These are phyloP conservation scores for Ceriagrion tenellum DNA, from an alignment of 2,888 invertebrate genomes.

Conservation along the genomic window DNA sequence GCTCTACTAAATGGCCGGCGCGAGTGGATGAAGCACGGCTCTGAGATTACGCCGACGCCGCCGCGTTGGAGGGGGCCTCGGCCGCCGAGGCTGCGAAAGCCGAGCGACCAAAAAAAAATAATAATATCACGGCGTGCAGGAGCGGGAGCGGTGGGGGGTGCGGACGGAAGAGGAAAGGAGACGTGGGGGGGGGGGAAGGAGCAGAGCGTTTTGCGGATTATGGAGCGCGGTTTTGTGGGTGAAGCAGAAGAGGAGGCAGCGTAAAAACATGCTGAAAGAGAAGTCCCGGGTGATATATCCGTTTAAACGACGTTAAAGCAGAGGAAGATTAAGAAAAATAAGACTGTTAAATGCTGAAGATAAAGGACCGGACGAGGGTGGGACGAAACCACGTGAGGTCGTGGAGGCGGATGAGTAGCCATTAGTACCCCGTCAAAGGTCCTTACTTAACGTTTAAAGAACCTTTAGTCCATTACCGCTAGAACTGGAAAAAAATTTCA, in stretches of 20 bases:
- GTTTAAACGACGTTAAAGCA: background rate
- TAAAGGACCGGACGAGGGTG: background rate
- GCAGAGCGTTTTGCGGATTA: background rate
- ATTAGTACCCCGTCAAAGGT: background rate
- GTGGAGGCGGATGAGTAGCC: background rate
- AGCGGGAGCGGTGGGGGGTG: background rate
- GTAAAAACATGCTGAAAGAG: background rate
- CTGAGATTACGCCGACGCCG: background rate
- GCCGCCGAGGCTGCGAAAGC: background rate
- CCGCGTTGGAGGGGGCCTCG: background rate
- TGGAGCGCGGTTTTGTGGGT: background rate
- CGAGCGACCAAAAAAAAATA: background rate
- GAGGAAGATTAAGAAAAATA: background rate
- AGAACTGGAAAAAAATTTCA: too few species aligned
- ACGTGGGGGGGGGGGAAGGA: background rate
- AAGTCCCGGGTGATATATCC: background rate
- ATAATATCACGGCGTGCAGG: background rate
- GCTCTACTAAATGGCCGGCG: background rate
- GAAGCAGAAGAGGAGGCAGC: background rate
- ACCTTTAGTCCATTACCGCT: background rate
- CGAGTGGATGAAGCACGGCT: background rate
- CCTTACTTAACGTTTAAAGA: too few species aligned
- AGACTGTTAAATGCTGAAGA: background rate
- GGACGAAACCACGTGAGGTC: background rate
- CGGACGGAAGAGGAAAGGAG: background rate